Evolutionary conservation across 2,113 vertebrate species (phyloP).

Genomic region (Clupea harengus): DNA sequence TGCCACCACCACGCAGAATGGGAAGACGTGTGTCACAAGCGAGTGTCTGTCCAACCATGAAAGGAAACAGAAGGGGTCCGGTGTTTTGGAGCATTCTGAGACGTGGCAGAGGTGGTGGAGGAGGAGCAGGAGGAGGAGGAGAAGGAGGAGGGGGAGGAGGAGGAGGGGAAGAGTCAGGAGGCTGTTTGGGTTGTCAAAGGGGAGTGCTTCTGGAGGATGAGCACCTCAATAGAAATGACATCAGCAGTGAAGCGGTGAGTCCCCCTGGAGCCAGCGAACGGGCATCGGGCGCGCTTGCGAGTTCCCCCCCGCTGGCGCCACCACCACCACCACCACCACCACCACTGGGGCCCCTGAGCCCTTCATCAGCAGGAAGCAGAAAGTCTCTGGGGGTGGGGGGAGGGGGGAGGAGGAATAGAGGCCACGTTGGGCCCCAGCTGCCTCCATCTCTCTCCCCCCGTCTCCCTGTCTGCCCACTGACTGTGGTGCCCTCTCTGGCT

Average conservation of each 20-base stretch:
- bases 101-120: not conserved
- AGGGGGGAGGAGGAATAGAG: not conserved
- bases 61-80: constrained; percentile 39
- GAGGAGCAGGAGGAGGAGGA: not conserved
- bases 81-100: constrained; percentile 44
- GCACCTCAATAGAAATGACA: constrained; percentile 60
- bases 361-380: constrained; percentile 75
- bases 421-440: constrained; percentile 54
- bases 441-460: constrained; percentile 44
- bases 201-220: constrained; percentile 66
- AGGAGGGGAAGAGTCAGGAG: constrained; percentile 34
- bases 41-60: constrained; percentile 60
- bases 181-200: constrained; percentile 45
- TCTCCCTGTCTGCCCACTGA: constrained; percentile 50
- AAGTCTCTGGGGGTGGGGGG: constrained; percentile 50
- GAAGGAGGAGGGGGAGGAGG: not conserved
- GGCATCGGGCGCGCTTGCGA: constrained; percentile 50
- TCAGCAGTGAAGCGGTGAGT: constrained; percentile 44
- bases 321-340: constrained; percentile 46
- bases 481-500: constrained; percentile 46
- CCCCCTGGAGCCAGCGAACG: constrained; percentile 40
- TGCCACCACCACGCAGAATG: constrained; percentile 47
- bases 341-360: constrained; percentile 58
- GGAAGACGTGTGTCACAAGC: constrained; percentile 47
- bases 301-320: constrained; percentile 36